Evolutionary conservation across 2,797 vertebrate species (phyloP).

Genomic region (Tragelaphus oryx): DNA sequence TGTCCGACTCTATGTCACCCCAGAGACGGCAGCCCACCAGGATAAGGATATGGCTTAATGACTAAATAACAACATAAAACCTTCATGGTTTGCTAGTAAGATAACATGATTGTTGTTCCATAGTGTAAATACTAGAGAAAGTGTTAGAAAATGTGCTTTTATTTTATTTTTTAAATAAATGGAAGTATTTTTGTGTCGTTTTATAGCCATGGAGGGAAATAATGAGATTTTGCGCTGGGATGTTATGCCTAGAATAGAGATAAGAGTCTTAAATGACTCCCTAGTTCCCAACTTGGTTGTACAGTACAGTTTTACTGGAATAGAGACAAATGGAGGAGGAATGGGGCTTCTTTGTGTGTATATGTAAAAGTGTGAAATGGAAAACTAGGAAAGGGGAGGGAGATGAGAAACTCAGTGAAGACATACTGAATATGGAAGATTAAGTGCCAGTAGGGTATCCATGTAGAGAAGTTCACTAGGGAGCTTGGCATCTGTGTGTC

Average conservation of each 20-base stretch:
- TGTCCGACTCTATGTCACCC: no score
- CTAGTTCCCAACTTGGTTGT: not conserved
- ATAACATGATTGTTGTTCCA: not conserved
- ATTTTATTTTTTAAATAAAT: conserved; percentile 1
- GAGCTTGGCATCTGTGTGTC: not conserved
- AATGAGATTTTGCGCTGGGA: not conserved
- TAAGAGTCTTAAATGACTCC: not conserved
- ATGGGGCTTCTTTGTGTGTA: not conserved
- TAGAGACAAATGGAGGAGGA: not conserved
- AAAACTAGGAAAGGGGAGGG: not conserved
- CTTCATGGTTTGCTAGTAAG: conserved; percentile 11
- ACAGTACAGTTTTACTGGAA: not conserved
- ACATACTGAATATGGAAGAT: not conserved
- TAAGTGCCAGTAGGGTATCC: not conserved
- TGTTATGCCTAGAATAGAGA: not conserved
- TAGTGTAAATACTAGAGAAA: not conserved
- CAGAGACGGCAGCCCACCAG: no score
- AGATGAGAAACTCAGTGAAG: not conserved
- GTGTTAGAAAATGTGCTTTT: not conserved
- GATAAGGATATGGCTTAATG: not conserved
- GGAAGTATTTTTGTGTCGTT: not conserved
- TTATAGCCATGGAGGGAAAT: not conserved
- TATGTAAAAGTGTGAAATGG: not conserved
- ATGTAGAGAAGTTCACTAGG: not conserved
- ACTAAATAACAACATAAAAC: not conserved